phyloP scores from a whole-genome alignment of 1,140 invertebrate species.

The Drosophila kurseongensis region DNA sequence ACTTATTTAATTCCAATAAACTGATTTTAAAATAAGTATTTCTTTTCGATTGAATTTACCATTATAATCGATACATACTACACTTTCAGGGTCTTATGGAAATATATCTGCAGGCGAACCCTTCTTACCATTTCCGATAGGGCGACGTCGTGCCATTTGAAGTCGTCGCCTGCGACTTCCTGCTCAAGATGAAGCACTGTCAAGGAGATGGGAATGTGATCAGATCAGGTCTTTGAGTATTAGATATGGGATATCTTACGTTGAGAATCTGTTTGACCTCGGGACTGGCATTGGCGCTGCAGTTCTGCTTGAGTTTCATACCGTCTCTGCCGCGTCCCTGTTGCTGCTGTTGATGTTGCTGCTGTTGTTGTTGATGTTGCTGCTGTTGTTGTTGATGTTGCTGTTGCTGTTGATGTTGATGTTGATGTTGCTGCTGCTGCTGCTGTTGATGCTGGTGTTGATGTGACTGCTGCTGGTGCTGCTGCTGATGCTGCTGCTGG shows the following conservation, averaged over 20 bases:
- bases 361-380: slow-evolving; percentile 81
- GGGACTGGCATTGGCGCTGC: slow-evolving; percentile 96
- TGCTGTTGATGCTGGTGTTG: slow-evolving; percentile 84
- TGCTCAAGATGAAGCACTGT: slow-evolving; percentile 95
- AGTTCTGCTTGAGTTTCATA: slow-evolving; percentile 93
- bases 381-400: slow-evolving; percentile 87
- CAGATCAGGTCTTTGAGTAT: neutral
- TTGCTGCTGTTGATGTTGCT: slow-evolving; percentile 85
- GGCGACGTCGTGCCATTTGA: slow-evolving; percentile 90
- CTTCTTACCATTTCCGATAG: slow-evolving; percentile 92
- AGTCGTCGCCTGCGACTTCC: slow-evolving; percentile 92
- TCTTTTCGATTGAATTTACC: too few relatives aligned
- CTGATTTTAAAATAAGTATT: too few relatives aligned
- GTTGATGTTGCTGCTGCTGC: slow-evolving; percentile 85
- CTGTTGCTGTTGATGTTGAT: slow-evolving; percentile 83
- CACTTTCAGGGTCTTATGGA: too few relatives aligned
- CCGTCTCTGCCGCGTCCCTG: slow-evolving; percentile 88
- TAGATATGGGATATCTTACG: slow-evolving; percentile 85
- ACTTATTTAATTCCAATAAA: too few relatives aligned
- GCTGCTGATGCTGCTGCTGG: slow-evolving; percentile 88
- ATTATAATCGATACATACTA: too few relatives aligned
- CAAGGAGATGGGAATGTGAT: neutral
- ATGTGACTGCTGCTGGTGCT: slow-evolving; percentile 86
- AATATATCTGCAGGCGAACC: too few relatives aligned
- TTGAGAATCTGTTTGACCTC: slow-evolving; percentile 98